A percentile compares a stretch with the other conserved stretches of the same genome.
Conservation (phyloP, 2,888 invertebrate genomes). For the Chydorus sphaericus region DNA sequence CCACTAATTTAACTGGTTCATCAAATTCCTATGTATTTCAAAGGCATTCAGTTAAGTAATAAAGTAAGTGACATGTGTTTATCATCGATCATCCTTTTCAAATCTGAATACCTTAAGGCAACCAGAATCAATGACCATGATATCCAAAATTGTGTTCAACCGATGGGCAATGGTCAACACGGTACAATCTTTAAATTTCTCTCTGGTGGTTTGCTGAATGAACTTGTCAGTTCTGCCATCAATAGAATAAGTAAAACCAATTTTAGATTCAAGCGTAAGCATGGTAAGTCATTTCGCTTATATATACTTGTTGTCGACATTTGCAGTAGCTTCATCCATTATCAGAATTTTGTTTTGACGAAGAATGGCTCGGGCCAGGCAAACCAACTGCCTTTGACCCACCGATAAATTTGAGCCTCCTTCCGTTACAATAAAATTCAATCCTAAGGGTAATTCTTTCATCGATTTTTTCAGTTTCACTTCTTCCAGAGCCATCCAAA, state of each 20-base stretch:
- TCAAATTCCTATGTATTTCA: slow-evolving; percentile 51
- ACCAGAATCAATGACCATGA: slow-evolving; percentile 75
- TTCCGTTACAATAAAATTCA: slow-evolving; percentile 35
- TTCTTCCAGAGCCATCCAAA: slow-evolving; percentile 75
- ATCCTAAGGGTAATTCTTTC: slow-evolving; percentile 22
- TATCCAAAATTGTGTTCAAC: slow-evolving; percentile 82
- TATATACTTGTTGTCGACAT: slow-evolving; percentile 64
- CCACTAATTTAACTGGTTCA: slow-evolving; percentile 51
- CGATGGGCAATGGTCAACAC: slow-evolving; percentile 84
- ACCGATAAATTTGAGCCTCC: slow-evolving; percentile 72
- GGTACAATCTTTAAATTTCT: slow-evolving; percentile 64
- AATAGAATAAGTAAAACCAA: no score
- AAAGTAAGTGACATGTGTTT: no score
- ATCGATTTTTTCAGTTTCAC: slow-evolving; percentile 21
- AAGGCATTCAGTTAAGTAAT: no score
- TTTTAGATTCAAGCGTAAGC: no score
- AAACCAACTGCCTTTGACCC: slow-evolving; percentile 78
- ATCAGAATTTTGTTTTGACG: slow-evolving; percentile 69
- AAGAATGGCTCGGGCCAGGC: slow-evolving; percentile 73
- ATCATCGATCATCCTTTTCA: no score
- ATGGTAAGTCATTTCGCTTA: no score
- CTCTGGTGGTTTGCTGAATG: slow-evolving; percentile 68
- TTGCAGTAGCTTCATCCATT: slow-evolving; percentile 85
- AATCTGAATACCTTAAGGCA: slow-evolving; percentile 39
- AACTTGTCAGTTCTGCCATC: slow-evolving; percentile 64